Base-by-base conservation (phyloP, 2,113 vertebrate species). In the Genyomyrus donnyi region DNA sequence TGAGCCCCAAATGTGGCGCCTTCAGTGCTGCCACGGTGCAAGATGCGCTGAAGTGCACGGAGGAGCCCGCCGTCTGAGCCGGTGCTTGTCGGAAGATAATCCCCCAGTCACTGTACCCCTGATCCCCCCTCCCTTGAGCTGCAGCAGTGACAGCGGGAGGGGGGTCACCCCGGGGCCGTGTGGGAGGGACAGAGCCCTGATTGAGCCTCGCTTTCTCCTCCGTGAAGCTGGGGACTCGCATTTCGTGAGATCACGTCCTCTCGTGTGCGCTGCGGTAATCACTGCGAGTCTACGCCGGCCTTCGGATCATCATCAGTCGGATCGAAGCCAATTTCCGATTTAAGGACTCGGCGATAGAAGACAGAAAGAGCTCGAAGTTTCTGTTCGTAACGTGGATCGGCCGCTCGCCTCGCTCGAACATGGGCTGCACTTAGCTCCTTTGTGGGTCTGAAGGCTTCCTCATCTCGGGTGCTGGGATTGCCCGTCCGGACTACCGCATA, bases 171-270 rank as follows among this genome's bases (percentile, higher is more conserved):
- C 50, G 66, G 19, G 74, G 87, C 42, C 8, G 31, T 74, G 93
- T 90, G 90, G 92, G 93, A 77, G 93, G 92, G 90, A 53, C 77
- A 49, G 46, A 15, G 88, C 88, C 58, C 66, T 62, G 70, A 90
- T 85, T 89, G 88, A 83, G 87, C 46, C 24, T 50, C 84, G 45
- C 21, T 13, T 49, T 27, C n/a, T 87, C 83, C 48, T 84, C 21
- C 85, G 90, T 56, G 48, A 35, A 90, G 90, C 77, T 74, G 39
- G 84, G 84, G 66, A 70, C 89, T 86, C 84, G 90, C 88, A 87
- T 2, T 83, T 70, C 45, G 62, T 90, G 91, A 92, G 91, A 90
- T 90, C 91, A 92, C 92, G 90, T 93, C 92, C 91, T 92, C 39
- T 66, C 56, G 35, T 10, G 45, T 88, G 45, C 45, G 46, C 70